These are phyloP conservation scores for Lordiphosa mommai DNA, from an alignment of 1,140 invertebrate species.

Conservation along the genomic window DNA sequence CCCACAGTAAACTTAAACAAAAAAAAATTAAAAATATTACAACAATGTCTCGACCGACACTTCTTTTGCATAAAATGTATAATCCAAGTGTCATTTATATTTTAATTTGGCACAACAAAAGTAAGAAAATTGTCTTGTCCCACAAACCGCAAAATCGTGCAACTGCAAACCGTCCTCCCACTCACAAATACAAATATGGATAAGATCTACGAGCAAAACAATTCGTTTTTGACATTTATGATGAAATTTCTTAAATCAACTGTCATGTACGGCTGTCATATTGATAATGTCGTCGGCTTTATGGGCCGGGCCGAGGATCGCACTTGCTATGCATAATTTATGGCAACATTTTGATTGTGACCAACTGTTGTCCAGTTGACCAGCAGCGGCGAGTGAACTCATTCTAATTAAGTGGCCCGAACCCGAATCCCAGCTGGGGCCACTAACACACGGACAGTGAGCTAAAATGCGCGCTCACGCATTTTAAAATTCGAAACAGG, in stretches of 20 bases:
- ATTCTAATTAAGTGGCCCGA: constrained; percentile 69
- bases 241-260: constrained; percentile 74
- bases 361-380: constrained; percentile 9
- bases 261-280: constrained; percentile 74
- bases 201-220: constrained; percentile 69
- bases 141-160: constrained; percentile 41
- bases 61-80: constrained; percentile 48
- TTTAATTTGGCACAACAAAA: constrained; percentile 47
- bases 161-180: neutral
- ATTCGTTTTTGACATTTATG: constrained; percentile 77
- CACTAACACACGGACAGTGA: neutral
- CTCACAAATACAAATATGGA: constrained; percentile 32
- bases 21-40: constrained; percentile 12
- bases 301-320: constrained; percentile 22
- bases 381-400: constrained; percentile 52
- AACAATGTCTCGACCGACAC: constrained; percentile 36
- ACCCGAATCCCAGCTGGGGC: constrained; percentile 6
- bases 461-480: constrained; percentile 44
- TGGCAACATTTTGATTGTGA: constrained; percentile 39
- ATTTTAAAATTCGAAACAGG: constrained; percentile 68
- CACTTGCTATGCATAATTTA: constrained; percentile 74
- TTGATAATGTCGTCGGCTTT: constrained; percentile 66
- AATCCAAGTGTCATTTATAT: constrained; percentile 40
- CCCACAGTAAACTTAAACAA: no score
- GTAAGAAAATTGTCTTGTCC: constrained; percentile 35